Evolutionary conservation across 1,140 invertebrate species (phyloP).

Genomic region (Papilio helenus): DNA sequence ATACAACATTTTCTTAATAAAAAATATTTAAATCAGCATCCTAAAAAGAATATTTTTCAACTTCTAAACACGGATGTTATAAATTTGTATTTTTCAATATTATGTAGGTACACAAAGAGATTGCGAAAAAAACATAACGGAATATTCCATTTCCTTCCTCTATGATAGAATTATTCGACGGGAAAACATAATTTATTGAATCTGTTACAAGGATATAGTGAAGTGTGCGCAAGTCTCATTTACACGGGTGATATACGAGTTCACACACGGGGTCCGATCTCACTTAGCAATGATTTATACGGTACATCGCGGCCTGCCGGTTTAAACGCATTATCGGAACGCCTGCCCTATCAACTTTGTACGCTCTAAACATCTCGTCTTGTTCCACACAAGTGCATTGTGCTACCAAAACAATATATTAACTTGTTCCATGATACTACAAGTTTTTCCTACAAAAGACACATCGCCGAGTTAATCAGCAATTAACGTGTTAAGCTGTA

Average conservation of each 20-base stretch:
- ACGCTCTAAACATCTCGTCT: constrained; percentile 63
- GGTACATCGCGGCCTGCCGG: constrained; percentile 72
- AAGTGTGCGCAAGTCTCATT: constrained; percentile 64
- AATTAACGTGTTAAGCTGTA: too few relatives aligned
- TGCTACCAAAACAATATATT: neutral
- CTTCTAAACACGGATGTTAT: too few relatives aligned
- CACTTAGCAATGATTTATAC: constrained; percentile 81
- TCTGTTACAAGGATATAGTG: constrained; percentile 8
- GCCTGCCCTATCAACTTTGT: constrained; percentile 78
- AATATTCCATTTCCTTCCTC: neutral
- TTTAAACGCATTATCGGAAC: constrained; percentile 78
- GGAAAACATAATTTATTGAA: constrained; percentile 31
- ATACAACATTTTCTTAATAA: too few relatives aligned
- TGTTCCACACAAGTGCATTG: constrained; percentile 47
- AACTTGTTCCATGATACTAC: too few relatives aligned
- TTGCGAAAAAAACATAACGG: neutral
- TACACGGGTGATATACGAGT: constrained; percentile 79
- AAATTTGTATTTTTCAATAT: too few relatives aligned
- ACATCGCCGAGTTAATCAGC: too few relatives aligned
- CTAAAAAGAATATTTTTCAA: too few relatives aligned
- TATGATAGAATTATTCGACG: neutral
- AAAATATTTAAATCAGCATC: too few relatives aligned
- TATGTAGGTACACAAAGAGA: too few relatives aligned
- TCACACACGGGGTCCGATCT: constrained; percentile 79
- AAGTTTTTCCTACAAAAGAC: too few relatives aligned